These are phyloP conservation scores for Heliothis subflexa DNA, from an alignment of 1,140 invertebrate genomes.

Conservation along the genomic window DNA sequence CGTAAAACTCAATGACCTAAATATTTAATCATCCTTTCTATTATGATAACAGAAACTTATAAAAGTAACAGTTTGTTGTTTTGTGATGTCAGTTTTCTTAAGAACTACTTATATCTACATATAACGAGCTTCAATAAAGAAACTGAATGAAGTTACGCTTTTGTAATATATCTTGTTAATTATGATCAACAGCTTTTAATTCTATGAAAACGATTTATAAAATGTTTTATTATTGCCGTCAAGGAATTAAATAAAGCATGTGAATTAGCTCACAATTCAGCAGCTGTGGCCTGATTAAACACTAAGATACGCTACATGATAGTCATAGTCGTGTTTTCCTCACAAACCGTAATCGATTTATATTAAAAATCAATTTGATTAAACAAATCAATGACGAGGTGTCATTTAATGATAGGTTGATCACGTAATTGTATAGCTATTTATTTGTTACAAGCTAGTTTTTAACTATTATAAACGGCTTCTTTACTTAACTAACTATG, in stretches of 20 bases:
- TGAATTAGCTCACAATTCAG: neutral
- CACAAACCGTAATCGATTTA: neutral
- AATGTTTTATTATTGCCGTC: neutral
- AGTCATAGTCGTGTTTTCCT: neutral
- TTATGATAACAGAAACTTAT: too few relatives aligned
- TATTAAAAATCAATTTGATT: conserved; percentile 16
- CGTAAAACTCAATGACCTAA: too few relatives aligned
- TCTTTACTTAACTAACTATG: too few relatives aligned
- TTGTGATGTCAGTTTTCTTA: too few relatives aligned
- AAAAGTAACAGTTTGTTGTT: too few relatives aligned
- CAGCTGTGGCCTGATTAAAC: conserved; percentile 1
- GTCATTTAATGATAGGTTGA: neutral
- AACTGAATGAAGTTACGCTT: too few relatives aligned
- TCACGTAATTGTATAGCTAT: neutral
- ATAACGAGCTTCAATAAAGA: too few relatives aligned
- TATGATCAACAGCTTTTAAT: too few relatives aligned
- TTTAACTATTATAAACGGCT: neutral
- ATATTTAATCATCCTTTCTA: too few relatives aligned
- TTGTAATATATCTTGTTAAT: too few relatives aligned
- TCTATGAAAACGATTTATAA: too few relatives aligned
- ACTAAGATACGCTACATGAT: neutral
- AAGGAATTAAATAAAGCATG: neutral
- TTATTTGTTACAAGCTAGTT: neutral
- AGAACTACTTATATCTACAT: too few relatives aligned
- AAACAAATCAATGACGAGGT: neutral